Evolutionary conservation across 1,140 invertebrate genomes (phyloP).

Genomic region (Vollenhovia emeryi): DNA sequence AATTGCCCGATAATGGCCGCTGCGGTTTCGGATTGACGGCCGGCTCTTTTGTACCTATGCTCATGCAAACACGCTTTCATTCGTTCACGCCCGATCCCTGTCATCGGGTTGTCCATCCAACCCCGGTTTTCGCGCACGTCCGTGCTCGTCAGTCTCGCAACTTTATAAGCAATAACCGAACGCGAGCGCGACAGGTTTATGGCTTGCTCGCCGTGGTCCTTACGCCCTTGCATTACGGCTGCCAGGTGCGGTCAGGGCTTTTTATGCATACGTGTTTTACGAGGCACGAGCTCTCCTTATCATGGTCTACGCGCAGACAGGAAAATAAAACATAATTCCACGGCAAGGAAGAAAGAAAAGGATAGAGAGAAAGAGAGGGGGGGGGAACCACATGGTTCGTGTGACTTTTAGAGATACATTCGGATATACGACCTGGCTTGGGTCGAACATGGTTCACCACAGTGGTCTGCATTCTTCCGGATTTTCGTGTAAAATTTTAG

Average conservation of each 20-base stretch:
- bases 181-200: conserved; percentile 60
- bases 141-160: conserved; percentile 65
- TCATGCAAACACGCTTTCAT: conserved; percentile 65
- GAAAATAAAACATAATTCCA: conserved; percentile 36
- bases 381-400: background rate
- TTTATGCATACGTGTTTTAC: conserved; percentile 50
- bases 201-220: conserved; percentile 34
- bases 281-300: conserved; percentile 35
- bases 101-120: conserved; percentile 63
- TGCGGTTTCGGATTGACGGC: conserved; percentile 66
- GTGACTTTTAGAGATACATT: background rate
- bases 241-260: conserved; percentile 49
- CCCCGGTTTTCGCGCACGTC: conserved; percentile 47
- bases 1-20: conserved; percentile 68
- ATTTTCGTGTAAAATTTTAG: background rate
- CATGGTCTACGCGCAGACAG: background rate
- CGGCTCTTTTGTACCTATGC: conserved; percentile 63
- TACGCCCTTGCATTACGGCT: conserved; percentile 44
- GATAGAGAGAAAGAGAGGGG: background rate
- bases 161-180: conserved; percentile 76
- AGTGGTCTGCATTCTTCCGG: background rate
- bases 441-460: background rate
- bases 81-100: conserved; percentile 60
- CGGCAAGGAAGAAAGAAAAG: background rate
- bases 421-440: background rate